Percentiles rank a stretch among this genome's conserved stretches.
Conservation (phyloP, 1,140 invertebrate species). For the Bombus difficillimus region DNA sequence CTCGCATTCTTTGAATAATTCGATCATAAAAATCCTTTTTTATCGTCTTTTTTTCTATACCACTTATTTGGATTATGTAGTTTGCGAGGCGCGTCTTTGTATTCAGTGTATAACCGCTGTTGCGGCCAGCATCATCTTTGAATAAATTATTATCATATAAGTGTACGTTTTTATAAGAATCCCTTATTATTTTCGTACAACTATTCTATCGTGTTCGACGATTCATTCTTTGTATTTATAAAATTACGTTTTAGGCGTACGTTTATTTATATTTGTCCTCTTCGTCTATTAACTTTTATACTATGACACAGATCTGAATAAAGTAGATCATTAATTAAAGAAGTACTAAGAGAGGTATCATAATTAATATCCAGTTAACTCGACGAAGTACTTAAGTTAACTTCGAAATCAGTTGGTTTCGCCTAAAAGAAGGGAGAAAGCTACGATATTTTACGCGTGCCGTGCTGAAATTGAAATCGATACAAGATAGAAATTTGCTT, state of each 20-base stretch:
- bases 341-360: background rate
- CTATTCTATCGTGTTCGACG: background rate
- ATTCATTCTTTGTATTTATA: slow-evolving; percentile 55
- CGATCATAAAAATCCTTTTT: slow-evolving; percentile 31
- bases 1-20: slow-evolving; percentile 28
- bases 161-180: slow-evolving; percentile 50
- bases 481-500: background rate
- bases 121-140: slow-evolving; percentile 68
- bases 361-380: background rate
- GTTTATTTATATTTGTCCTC: slow-evolving; percentile 57
- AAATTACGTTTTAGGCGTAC: slow-evolving; percentile 37
- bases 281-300: slow-evolving; percentile 58
- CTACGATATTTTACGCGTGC: too few species aligned
- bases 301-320: slow-evolving; percentile 59
- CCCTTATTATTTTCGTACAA: slow-evolving; percentile 41
- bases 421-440: too few species aligned
- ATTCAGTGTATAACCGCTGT: slow-evolving; percentile 70
- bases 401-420: background rate
- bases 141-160: slow-evolving; percentile 77
- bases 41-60: slow-evolving; percentile 31
- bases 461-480: background rate
- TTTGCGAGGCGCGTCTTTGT: slow-evolving; percentile 58
- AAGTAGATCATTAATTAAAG: slow-evolving; percentile 45
- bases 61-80: slow-evolving; percentile 44
- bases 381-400: too few species aligned